Conservation (phyloP, 2,797 vertebrate species). For the Melanogrammus aeglefinus region DNA sequence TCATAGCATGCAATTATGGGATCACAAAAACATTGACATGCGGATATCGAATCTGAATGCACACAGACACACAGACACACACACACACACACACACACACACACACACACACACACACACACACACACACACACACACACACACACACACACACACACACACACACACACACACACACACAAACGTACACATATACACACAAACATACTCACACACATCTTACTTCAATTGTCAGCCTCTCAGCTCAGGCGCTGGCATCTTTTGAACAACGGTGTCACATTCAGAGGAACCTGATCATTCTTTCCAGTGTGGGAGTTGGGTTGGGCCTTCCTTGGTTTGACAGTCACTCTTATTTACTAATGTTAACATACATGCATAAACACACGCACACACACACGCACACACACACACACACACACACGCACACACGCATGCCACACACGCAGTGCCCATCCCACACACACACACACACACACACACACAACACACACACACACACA, state of each 20-base stretch:
- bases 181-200: conserved; percentile 12
- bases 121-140: conserved; percentile 7
- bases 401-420: background rate
- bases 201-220: conserved; percentile 7
- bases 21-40: background rate
- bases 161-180: background rate
- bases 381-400: conserved; percentile 16
- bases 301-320: conserved; percentile 12
- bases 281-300: conserved; percentile 1
- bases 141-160: background rate
- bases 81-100: background rate
- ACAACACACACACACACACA: background rate
- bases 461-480: background rate
- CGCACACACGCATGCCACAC: background rate
- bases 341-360: conserved; percentile 60
- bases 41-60: background rate
- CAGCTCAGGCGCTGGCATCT: conserved; percentile 60
- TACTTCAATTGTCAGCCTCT: conserved; percentile 46
- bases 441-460: too few species aligned
- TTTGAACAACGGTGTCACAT: background rate
- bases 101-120: conserved; percentile 11
- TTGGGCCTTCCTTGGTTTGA: conserved; percentile 49
- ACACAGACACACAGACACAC: background rate
- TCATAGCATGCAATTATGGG: background rate
- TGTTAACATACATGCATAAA: conserved; percentile 50